phyloP scores from a whole-genome alignment of 2,797 vertebrate genomes.

The Numenius phaeopus region DNA sequence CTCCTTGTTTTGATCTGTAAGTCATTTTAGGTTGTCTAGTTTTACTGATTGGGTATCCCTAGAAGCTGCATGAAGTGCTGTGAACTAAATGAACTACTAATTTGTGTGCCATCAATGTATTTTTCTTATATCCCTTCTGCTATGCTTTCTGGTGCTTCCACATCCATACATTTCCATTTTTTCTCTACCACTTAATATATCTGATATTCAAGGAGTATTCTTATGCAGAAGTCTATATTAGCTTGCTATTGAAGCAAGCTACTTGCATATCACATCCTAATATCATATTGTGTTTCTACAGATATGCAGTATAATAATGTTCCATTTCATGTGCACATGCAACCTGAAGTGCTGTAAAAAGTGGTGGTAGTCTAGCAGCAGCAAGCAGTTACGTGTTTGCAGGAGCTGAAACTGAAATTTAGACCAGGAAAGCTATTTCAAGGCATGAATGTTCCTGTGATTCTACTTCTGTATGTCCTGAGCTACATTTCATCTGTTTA shows the following conservation, averaged over 20 bases:
- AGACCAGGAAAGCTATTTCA: not conserved
- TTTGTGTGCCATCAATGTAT: not conserved
- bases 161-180: not conserved
- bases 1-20: not conserved
- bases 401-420: not conserved
- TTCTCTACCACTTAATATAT: not conserved
- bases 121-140: not conserved
- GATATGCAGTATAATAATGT: not conserved
- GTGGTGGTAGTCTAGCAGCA: not conserved
- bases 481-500: not conserved
- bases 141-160: not conserved
- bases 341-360: not conserved
- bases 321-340: not conserved
- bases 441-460: not conserved
- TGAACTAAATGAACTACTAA: not conserved
- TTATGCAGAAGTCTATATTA: not conserved
- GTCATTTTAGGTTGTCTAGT: not conserved
- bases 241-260: not conserved
- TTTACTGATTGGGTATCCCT: not conserved
- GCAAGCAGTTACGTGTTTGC: not conserved
- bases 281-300: not conserved
- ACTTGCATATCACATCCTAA: not conserved
- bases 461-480: not conserved
- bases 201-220: not conserved
- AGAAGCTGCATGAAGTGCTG: not conserved